These are phyloP conservation scores for Squalus acanthias DNA, from an alignment of 2,797 vertebrate genomes.

Conservation along the genomic window DNA sequence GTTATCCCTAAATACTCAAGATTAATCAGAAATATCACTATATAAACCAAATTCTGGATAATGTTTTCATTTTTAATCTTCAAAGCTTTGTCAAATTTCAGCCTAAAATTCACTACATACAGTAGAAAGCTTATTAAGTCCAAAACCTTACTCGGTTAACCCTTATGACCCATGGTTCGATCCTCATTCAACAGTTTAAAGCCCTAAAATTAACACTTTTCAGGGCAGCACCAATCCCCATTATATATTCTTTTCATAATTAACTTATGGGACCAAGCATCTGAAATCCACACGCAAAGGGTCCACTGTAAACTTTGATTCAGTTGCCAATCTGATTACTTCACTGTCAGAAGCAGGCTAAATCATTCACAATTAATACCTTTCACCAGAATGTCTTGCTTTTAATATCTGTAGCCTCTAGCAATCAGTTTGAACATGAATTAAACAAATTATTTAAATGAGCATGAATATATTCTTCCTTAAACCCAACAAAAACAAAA, in stretches of 20 bases:
- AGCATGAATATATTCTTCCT: not conserved
- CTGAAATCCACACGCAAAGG: conserved; percentile 43
- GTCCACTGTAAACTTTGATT: conserved; percentile 37
- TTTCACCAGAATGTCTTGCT: not conserved
- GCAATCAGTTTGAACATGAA: not conserved
- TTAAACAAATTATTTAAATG: not conserved
- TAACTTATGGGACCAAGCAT: not conserved
- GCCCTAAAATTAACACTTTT: conserved; percentile 39
- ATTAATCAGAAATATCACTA: not conserved
- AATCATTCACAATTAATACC: not conserved
- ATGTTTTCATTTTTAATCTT: conserved; percentile 15
- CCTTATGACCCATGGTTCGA: conserved; percentile 40
- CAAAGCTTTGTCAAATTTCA: not conserved
- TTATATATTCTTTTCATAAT: conserved; percentile 50
- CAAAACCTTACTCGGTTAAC: not conserved
- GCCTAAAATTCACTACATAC: not conserved
- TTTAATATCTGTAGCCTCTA: not conserved
- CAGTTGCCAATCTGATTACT: not conserved
- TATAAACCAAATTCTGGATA: not conserved
- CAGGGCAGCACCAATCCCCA: conserved; percentile 45
- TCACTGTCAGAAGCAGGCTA: not conserved
- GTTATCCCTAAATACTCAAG: not conserved
- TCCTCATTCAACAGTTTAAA: conserved; percentile 45
- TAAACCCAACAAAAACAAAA: not conserved
- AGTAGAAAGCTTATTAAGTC: not conserved